Evolutionary conservation across 2,797 vertebrate species (phyloP).

Genomic region (Gymnothorax reevesii): DNA sequence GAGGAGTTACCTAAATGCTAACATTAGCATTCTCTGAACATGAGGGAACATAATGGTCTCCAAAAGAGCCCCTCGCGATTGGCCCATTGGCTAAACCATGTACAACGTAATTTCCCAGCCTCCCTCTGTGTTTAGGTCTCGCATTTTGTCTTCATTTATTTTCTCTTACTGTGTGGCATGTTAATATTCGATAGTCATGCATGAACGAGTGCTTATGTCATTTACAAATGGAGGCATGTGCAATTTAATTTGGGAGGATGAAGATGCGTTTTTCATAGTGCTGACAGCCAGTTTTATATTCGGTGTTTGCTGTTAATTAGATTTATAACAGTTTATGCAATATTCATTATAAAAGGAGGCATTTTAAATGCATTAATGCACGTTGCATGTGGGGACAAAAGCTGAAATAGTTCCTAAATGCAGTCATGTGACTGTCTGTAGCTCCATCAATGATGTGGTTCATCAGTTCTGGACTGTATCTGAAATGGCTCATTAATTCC

Average conservation of each 20-base stretch:
- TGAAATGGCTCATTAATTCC: too few species aligned
- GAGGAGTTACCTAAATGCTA: slow-evolving; percentile 48
- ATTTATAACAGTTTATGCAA: neutral
- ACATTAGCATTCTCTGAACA: slow-evolving; percentile 35
- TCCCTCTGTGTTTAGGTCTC: slow-evolving; percentile 31
- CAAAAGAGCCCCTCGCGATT: slow-evolving; percentile 41
- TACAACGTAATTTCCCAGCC: slow-evolving; percentile 24
- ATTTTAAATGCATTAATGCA: neutral
- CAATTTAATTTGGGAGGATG: slow-evolving; percentile 40
- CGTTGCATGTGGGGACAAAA: neutral
- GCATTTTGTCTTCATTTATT: slow-evolving; percentile 47
- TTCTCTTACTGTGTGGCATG: slow-evolving; percentile 39
- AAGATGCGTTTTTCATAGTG: slow-evolving; percentile 21
- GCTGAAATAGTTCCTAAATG: neutral
- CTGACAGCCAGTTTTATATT: slow-evolving; percentile 14
- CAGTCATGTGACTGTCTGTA: neutral
- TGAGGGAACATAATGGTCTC: slow-evolving; percentile 27
- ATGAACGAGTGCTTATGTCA: slow-evolving; percentile 35
- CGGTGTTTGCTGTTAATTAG: neutral
- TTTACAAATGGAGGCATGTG: slow-evolving; percentile 37
- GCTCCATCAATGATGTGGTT: neutral
- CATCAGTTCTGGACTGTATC: too few species aligned
- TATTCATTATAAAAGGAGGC: neutral
- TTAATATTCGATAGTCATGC: slow-evolving; percentile 40
- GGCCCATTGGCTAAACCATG: slow-evolving; percentile 30